Evolutionary conservation across 2,797 vertebrate species (phyloP).

Genomic region (Limosa lapponica): DNA sequence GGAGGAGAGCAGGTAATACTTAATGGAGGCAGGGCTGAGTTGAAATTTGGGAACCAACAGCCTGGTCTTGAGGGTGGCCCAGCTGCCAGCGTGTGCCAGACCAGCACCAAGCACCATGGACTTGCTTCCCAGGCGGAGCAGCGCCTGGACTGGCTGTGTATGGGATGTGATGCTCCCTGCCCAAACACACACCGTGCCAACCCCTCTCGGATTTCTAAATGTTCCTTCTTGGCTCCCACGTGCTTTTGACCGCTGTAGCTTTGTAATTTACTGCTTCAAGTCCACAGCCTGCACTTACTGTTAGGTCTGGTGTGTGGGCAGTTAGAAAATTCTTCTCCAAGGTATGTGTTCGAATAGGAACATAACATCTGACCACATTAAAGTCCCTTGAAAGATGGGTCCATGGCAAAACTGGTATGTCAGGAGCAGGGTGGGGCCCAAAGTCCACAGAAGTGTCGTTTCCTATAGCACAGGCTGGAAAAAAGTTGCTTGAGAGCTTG

Average conservation of each 20-base stretch:
- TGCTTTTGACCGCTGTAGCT: background rate
- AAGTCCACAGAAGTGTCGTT: background rate
- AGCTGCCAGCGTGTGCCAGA: background rate
- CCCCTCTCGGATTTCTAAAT: background rate
- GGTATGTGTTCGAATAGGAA: background rate
- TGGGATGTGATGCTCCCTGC: background rate
- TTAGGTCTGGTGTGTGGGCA: background rate
- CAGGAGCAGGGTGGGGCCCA: background rate
- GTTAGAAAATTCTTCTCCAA: background rate
- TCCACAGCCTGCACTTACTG: background rate
- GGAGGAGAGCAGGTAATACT: background rate
- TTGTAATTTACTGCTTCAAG: slow-evolving; percentile 18
- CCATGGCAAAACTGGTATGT: background rate
- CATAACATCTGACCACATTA: background rate
- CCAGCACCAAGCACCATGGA: rapidly evolving
- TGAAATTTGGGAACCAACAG: background rate
- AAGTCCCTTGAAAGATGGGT: background rate
- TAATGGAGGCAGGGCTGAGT: background rate
- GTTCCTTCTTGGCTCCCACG: background rate
- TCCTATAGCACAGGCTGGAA: background rate
- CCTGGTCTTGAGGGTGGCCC: background rate
- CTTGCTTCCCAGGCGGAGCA: background rate
- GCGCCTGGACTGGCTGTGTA: background rate
- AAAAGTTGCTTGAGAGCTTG: background rate
- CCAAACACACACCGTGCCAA: background rate